Percentiles rank a stretch among this genome's conserved stretches.
Conservation (phyloP, 2,797 vertebrate genomes). For the Pangasius mekongensis region DNA sequence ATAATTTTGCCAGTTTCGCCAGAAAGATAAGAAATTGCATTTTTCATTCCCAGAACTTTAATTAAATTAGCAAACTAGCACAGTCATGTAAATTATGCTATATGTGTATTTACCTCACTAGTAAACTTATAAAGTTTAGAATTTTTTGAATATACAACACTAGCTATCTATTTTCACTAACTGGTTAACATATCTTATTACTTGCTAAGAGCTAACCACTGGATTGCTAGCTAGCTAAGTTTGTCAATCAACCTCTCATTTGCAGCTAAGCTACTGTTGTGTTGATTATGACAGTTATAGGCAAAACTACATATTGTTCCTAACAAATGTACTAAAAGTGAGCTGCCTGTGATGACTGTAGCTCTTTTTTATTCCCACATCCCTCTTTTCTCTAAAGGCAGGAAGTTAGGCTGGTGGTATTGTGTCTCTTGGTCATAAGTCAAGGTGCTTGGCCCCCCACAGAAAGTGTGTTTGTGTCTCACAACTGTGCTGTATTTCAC, state of each 20-base stretch:
- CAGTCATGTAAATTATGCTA: not conserved
- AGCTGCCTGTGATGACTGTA: not conserved
- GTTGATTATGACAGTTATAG: not conserved
- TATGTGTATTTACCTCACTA: not conserved
- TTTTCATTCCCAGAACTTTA: not conserved
- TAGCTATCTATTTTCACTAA: not conserved
- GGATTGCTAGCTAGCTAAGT: not conserved
- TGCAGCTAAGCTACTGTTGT: not conserved
- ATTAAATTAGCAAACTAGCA: not conserved
- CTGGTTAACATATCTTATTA: not conserved
- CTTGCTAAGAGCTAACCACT: not conserved
- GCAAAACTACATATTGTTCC: not conserved
- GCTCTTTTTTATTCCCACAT: not conserved
- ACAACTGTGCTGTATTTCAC: slow-evolving; percentile 8
- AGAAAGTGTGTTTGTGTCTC: not conserved
- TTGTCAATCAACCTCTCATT: not conserved
- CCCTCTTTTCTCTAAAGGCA: not conserved
- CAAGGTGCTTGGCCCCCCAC: not conserved
- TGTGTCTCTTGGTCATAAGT: not conserved
- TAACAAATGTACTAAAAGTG: not conserved
- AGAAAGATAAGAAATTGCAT: not conserved
- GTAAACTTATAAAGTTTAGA: not conserved
- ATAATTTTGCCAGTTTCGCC: not conserved
- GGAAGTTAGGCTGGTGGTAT: not conserved
- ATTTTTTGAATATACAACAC: not conserved